Conservation (phyloP, 2,888 invertebrate genomes). For the Ormyrus labotus region DNA sequence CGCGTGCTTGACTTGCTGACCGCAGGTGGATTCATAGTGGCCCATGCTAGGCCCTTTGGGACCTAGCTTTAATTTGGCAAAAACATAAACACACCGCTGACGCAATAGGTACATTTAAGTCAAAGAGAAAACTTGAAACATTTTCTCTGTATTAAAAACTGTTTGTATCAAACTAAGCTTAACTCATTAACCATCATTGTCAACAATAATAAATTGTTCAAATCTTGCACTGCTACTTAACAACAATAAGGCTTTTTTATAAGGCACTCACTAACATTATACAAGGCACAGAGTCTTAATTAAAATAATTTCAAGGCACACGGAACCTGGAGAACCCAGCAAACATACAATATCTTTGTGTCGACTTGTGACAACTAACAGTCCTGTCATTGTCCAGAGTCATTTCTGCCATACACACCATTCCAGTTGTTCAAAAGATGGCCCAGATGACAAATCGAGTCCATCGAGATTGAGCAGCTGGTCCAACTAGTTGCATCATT, state of each 20-base stretch:
- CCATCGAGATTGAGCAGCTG: slow-evolving; percentile 29
- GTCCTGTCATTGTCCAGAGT: slow-evolving; percentile 32
- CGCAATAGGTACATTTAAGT: slow-evolving; percentile 56
- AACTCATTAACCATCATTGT: slow-evolving; percentile 26
- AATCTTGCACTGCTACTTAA: neutral
- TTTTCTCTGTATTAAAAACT: slow-evolving; percentile 40
- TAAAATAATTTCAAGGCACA: slow-evolving; percentile 35
- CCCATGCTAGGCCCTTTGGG: slow-evolving; percentile 76
- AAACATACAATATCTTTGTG: slow-evolving; percentile 27
- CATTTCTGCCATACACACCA: slow-evolving; percentile 26
- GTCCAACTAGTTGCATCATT: neutral
- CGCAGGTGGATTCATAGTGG: slow-evolving; percentile 78
- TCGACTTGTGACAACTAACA: slow-evolving; percentile 16
- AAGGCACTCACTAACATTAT: slow-evolving; percentile 40
- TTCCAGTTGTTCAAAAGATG: slow-evolving; percentile 10
- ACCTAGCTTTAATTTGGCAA: slow-evolving; percentile 74
- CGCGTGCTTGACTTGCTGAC: slow-evolving; percentile 81
- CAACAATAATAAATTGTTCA: slow-evolving; percentile 7
- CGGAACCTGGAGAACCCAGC: slow-evolving; percentile 20
- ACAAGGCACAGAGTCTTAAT: slow-evolving; percentile 33
- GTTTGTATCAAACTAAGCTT: slow-evolving; percentile 6
- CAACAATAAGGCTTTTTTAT: slow-evolving; percentile 22
- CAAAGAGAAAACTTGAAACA: slow-evolving; percentile 15
- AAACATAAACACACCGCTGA: slow-evolving; percentile 67
- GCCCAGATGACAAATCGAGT: neutral